Conservation (phyloP, 2,113 vertebrate species). For the Laticauda colubrina region DNA sequence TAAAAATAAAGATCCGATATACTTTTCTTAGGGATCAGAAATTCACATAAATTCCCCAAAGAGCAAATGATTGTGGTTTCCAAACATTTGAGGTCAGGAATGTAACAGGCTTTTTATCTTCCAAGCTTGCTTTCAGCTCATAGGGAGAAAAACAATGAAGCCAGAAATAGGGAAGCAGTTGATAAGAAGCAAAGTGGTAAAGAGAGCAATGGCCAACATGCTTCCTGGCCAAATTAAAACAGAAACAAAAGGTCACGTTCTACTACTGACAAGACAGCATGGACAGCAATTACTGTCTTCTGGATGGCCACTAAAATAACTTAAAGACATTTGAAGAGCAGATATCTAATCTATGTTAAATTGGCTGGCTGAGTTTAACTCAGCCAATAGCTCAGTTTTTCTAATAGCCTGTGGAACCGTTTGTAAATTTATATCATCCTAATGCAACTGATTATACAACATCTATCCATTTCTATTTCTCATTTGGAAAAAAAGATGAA, state of each 20-base stretch:
- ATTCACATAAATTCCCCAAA: neutral
- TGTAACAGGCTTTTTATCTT: neutral
- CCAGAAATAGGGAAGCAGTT: neutral
- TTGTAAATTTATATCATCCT: neutral
- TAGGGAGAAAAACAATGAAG: neutral
- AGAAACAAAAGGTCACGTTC: neutral
- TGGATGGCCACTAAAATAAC: neutral
- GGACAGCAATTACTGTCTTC: neutral
- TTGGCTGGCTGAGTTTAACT: neutral
- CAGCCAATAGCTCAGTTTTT: neutral
- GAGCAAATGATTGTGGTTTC: neutral
- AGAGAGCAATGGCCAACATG: neutral
- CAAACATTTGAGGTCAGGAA: neutral
- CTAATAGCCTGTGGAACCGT: neutral
- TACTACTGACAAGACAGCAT: neutral
- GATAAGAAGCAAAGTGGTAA: neutral
- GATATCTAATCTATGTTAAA: neutral
- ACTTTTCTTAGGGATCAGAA: neutral
- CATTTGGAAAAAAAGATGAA: neutral
- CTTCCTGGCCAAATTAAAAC: neutral
- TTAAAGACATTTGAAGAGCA: neutral
- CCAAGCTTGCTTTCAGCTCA: neutral
- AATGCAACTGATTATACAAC: neutral
- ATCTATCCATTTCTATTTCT: too few species aligned
- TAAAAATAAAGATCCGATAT: neutral